Evolutionary conservation across 1,140 invertebrate species (phyloP), one percentile per base, ranked within the genome.

Genomic region (Amphibalanus amphitrite): DNA sequence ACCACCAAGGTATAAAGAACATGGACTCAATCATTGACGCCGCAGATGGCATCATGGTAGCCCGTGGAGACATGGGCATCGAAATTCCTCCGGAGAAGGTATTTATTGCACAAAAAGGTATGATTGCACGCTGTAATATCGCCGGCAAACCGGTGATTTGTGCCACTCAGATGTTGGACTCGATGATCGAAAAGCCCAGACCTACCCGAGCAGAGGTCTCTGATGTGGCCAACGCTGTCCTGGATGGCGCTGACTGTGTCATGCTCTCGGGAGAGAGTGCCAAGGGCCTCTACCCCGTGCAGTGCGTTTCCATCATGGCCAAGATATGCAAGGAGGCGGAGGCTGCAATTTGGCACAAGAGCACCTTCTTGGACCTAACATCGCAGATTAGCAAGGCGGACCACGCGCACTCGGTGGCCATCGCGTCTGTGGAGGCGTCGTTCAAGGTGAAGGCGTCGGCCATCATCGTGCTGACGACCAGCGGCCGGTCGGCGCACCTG

Each of bases 201-300:
- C 92, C 96, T 20, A 99, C 96, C 0, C 85, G 95, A 76, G 95
- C 96, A 47, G 96, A 99, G 82, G 89, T 90, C 17, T 95, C 93
- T 0, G 96, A 99, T 82, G 95, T 98, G 0, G 96, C 95, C 47
- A 99, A 99, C 82, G 96, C 96, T 4, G 89, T 98, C 75, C 82
- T 98, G 17, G 96, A 99, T 83, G 96, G 96, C 28, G 94, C 95
- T 59, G 96, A 98, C 79, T 97, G 95, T 81, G 94, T 98, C 25
- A 98, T 98, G 95, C 83, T 98, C 77, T 97, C 93, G 1, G 95
- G 95, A n/a, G 96, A 99, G 82, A 98, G 95, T 0, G 95, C 96
- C 67, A 97, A 98, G 83, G 95, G 95, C 75, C 90, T 93, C 74
- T 98, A 97, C 80, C 95, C 95, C 0, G 78, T 95, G 69, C 91